Base-by-base conservation (phyloP, 2,113 vertebrate genomes). In the Strix aluco region DNA sequence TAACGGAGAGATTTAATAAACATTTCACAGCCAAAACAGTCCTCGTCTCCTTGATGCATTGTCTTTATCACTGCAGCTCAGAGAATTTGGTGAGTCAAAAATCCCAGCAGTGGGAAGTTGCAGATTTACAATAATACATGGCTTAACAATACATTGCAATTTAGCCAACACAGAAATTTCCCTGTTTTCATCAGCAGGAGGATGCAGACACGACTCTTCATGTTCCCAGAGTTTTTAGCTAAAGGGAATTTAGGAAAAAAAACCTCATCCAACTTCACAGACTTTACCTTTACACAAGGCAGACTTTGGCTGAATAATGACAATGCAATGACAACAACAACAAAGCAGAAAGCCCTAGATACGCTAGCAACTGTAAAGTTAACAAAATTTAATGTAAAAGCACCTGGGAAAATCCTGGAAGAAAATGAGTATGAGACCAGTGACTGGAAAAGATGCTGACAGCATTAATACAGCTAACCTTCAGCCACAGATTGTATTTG, bases 11-110 rank as follows among this genome's bases (percentile, higher is more conserved):
- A 81, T 81, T 81, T 93, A 77, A 88, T 62, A 94, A 89, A 94
- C 71, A 73, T 62, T 69, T 73, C 72, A 75, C 55, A 96, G 81
- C 46, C 59, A 70, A 75, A 82, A 69, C 58, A 85, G 70, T 26
- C 63, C 77, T 52, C 1, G 0, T 69, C 74, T 84, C 57, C 83
- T 49, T 71, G 74, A 81, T 80, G 83, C 59, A 79, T 75, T 92
- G 91, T 86, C 86, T 69, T 81, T 81, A 79, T 69, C 92, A 71
- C 57, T 57, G 49, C 74, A 86, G 72, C 61, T 62, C 71, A 36
- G 61, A 58, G n/a, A 78, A 65, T 46, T 18, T 55, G 44, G 85
- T 95, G 92, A 95, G 83, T 97, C 95, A 96, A 42, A 96, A 92
- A 61, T 86, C 79, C 95, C 94, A 87, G 80, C 4, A 93, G 52